phyloP scores from a whole-genome alignment of 2,113 vertebrate genomes.

The Burhinus bistriatus region DNA sequence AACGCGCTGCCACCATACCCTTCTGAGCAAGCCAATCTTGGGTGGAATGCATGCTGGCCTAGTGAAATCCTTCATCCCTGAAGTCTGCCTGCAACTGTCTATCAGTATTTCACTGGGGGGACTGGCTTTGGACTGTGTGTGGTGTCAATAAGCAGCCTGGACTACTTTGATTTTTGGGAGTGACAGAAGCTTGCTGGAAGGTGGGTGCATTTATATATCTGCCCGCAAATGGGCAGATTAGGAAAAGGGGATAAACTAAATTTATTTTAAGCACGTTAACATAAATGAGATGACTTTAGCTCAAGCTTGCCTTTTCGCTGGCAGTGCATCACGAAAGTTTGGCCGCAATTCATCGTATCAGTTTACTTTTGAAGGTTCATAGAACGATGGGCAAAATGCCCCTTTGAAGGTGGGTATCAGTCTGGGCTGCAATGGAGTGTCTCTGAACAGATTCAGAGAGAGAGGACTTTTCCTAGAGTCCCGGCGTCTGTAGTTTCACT shows the following conservation, averaged over 20 bases:
- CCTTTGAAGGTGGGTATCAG: conserved; percentile 15
- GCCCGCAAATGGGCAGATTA: rapidly evolving
- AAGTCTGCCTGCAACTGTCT: not conserved
- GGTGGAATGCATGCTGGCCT: not conserved
- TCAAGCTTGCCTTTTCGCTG: not conserved
- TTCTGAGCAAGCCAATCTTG: not conserved
- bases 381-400: not conserved
- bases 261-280: not conserved
- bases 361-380: not conserved
- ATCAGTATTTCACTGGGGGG: not conserved
- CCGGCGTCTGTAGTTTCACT: not conserved
- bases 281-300: not conserved
- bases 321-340: not conserved
- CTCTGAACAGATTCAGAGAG: not conserved
- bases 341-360: not conserved
- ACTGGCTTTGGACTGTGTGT: not conserved
- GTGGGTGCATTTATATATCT: not conserved
- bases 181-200: not conserved
- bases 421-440: not conserved
- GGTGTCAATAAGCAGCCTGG: not conserved
- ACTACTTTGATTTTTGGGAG: not conserved
- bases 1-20: not conserved
- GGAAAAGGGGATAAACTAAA: not conserved
- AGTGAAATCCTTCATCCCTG: not conserved
- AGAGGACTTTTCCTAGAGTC: not conserved